A percentile compares a stretch with the other conserved stretches of the same genome.
phyloP scores from a whole-genome alignment of 2,888 invertebrate species.

The Stenodema calcarata region DNA sequence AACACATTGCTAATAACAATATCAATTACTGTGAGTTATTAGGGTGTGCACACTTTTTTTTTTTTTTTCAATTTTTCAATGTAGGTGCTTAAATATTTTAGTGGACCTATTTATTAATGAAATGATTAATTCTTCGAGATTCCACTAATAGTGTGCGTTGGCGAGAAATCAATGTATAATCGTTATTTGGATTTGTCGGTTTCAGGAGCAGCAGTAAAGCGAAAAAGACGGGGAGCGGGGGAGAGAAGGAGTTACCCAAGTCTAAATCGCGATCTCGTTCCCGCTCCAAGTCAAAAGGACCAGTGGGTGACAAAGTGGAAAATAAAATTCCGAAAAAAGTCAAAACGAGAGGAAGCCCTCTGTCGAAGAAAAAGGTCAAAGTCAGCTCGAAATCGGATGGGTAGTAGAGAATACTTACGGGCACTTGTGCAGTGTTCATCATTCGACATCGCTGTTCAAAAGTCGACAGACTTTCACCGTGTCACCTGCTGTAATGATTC shows the following conservation, averaged over 20 bases:
- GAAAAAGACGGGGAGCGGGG: not conserved
- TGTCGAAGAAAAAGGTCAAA: conserved; percentile 20
- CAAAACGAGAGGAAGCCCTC: conserved; percentile 45
- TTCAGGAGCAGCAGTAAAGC: conserved; percentile 1
- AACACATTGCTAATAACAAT: too few relatives aligned
- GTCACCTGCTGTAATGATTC: too few relatives aligned
- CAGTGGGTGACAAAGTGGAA: not conserved
- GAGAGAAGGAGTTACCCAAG: not conserved
- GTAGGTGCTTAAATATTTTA: too few relatives aligned
- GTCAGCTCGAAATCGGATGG: not conserved
- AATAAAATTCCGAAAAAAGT: conserved; percentile 25
- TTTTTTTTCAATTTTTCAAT: too few relatives aligned
- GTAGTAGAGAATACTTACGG: not conserved
- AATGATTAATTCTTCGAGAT: too few relatives aligned
- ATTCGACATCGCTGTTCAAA: too few relatives aligned
- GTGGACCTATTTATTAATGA: too few relatives aligned
- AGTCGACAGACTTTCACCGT: too few relatives aligned
- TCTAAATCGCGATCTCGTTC: conserved; percentile 32
- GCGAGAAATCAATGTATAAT: too few relatives aligned
- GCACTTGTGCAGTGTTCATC: not conserved
- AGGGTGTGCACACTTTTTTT: too few relatives aligned
- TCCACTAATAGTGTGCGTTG: too few relatives aligned
- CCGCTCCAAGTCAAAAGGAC: conserved; percentile 5
- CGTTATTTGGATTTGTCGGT: not conserved
- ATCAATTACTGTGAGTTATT: too few relatives aligned